These are phyloP conservation scores for Sylvia borin DNA, from an alignment of 2,797 vertebrate species.

Conservation along the genomic window DNA sequence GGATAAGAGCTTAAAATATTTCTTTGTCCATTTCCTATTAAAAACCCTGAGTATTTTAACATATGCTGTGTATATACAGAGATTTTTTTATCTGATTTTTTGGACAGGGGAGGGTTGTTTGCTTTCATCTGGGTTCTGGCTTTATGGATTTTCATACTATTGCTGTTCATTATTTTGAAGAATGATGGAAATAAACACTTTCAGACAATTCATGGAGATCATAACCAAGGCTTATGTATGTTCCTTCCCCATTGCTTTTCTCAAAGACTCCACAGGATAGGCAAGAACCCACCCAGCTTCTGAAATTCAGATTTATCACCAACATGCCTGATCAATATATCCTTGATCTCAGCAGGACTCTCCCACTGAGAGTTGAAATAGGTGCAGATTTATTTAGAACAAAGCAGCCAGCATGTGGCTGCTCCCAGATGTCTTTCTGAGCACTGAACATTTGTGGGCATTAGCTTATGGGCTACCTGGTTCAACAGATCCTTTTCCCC, in stretches of 20 bases:
- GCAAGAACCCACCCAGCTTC: neutral
- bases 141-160: neutral
- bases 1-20: neutral
- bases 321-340: neutral
- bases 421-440: neutral
- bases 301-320: constrained; percentile 44
- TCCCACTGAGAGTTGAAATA: neutral
- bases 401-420: neutral
- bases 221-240: neutral
- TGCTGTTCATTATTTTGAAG: neutral
- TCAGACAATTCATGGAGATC: neutral
- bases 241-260: neutral
- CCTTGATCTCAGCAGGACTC: constrained; percentile 20
- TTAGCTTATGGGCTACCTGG: neutral
- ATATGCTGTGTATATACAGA: neutral
- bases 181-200: neutral
- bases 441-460: neutral
- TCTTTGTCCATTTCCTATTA: neutral
- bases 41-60: neutral
- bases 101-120: fast-evolving
- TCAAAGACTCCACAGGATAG: neutral
- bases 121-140: neutral
- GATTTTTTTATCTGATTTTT: neutral
- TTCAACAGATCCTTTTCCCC: neutral
- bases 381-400: constrained; percentile 24